Conservation (phyloP, 2,113 vertebrate species). For the Leptobrachium leishanense region DNA sequence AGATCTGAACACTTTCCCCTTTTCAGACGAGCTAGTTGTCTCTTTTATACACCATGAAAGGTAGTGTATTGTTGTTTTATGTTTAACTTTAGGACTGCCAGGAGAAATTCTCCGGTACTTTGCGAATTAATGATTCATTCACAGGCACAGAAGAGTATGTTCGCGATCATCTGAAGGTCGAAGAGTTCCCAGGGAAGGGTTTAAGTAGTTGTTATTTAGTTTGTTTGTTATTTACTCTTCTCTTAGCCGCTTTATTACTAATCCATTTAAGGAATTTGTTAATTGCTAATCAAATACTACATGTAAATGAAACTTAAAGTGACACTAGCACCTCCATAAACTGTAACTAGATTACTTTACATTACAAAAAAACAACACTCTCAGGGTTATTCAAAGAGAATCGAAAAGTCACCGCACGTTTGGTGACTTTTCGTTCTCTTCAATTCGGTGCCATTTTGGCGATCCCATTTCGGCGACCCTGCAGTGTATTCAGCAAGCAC, state of each 20-base stretch:
- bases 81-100: slow-evolving; percentile 42
- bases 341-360: no score
- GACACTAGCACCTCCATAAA: no score
- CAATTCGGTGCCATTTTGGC: no score
- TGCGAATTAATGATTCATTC: slow-evolving; percentile 48
- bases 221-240: slow-evolving; percentile 17
- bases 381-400: no score
- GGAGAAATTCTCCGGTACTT: slow-evolving; percentile 44
- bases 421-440: no score
- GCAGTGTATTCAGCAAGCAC: no score
- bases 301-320: no score
- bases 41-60: slow-evolving; percentile 28
- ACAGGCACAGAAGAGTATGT: slow-evolving; percentile 22
- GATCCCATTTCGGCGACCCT: no score
- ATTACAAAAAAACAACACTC: no score
- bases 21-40: slow-evolving; percentile 44
- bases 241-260: slow-evolving; percentile 23
- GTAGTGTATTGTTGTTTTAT: slow-evolving; percentile 42
- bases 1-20: slow-evolving; percentile 28
- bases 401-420: no score
- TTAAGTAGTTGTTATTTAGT: neutral
- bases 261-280: neutral
- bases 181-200: slow-evolving; percentile 33
- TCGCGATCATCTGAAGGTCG: slow-evolving; percentile 40
- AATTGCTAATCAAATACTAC: slow-evolving; percentile 2